These are phyloP conservation scores for Trichogramma evanescens DNA, from an alignment of 2,888 invertebrate species.

Conservation along the genomic window DNA sequence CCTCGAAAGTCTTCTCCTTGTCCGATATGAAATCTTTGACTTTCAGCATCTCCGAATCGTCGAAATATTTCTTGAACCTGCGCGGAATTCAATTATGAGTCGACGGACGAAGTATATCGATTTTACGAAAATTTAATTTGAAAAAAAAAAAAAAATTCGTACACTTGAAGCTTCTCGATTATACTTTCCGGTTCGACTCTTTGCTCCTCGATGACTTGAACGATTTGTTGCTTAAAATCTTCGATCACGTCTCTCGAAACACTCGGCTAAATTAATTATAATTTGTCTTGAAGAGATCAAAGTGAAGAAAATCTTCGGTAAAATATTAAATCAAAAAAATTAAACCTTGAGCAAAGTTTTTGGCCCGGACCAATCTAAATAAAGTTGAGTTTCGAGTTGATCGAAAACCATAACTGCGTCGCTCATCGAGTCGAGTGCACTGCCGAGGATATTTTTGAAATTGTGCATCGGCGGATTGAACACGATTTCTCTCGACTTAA, in stretches of 20 bases:
- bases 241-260: conserved; percentile 66
- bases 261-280: conserved; percentile 56
- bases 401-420: conserved; percentile 68
- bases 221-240: conserved; percentile 57
- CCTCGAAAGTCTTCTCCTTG: conserved; percentile 56
- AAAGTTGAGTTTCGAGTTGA: conserved; percentile 72
- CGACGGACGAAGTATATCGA: too few species aligned
- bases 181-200: conserved; percentile 65
- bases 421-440: conserved; percentile 67
- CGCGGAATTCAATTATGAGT: background rate
- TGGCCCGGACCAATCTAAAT: conserved; percentile 54
- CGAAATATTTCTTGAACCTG: conserved; percentile 36
- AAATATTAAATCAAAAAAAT: background rate
- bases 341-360: conserved; percentile 31
- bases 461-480: conserved; percentile 71
- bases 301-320: background rate
- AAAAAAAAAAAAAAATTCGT: conserved; percentile 3
- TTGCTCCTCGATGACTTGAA: conserved; percentile 63
- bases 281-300: background rate
- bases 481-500: conserved; percentile 57
- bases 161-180: conserved; percentile 58
- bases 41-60: conserved; percentile 29
- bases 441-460: conserved; percentile 65
- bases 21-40: conserved; percentile 63
- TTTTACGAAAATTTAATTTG: too few species aligned